Conservation (phyloP, 2,797 vertebrate genomes). For the Sarcoramphus papa region DNA sequence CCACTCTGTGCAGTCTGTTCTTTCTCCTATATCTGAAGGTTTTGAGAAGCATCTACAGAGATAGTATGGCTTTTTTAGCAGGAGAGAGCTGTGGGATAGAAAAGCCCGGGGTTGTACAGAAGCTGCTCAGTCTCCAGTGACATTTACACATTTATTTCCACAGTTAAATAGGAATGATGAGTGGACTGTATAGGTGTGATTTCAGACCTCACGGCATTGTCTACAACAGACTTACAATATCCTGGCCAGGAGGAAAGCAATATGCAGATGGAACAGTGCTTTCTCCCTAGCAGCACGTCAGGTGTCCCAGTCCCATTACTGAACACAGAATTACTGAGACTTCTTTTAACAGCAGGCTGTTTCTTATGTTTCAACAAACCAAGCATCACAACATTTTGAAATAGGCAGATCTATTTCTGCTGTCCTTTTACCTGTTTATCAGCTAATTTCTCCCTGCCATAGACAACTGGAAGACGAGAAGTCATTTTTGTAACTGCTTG, state of each 20-base stretch:
- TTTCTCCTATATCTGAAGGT: not conserved
- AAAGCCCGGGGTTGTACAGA: not conserved
- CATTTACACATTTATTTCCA: not conserved
- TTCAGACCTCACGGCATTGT: not conserved
- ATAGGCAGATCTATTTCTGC: not conserved
- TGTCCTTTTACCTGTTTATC: not conserved
- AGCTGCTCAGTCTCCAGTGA: not conserved
- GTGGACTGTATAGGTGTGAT: not conserved
- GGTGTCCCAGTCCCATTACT: conserved; percentile 22
- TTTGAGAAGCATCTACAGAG: not conserved
- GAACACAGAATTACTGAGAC: not conserved
- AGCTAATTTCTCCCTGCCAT: not conserved
- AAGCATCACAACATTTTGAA: not conserved
- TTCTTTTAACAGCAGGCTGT: not conserved
- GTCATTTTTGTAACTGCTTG: not conserved
- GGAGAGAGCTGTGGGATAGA: not conserved
- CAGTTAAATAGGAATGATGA: not conserved
- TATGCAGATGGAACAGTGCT: not conserved
- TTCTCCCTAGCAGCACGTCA: not conserved
- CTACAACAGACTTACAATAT: not conserved
- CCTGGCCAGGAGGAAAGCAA: conserved; percentile 25
- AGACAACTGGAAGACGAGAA: not conserved
- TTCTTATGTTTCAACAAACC: not conserved
- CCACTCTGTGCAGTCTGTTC: not conserved
- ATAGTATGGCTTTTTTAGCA: not conserved